Evolutionary conservation across 2,797 vertebrate species (phyloP).

Genomic region (Sebastes nivosus): DNA sequence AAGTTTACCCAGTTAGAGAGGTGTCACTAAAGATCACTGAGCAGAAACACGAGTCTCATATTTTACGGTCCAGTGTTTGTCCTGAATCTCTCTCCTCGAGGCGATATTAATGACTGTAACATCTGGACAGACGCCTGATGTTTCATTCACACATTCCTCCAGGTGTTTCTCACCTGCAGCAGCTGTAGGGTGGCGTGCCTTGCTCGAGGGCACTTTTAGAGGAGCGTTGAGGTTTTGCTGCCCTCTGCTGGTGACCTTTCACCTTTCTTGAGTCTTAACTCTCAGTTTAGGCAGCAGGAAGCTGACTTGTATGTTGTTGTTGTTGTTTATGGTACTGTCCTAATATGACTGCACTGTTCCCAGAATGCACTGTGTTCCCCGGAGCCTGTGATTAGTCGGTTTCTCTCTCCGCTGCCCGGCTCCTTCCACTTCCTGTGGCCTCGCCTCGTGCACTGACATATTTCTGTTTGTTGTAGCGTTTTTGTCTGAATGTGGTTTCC

Average conservation of each 20-base stretch:
- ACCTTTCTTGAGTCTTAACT: neutral
- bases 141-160: neutral
- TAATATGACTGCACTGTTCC: slow-evolving; percentile 62
- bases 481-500: slow-evolving; percentile 11
- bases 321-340: slow-evolving; percentile 48
- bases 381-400: neutral
- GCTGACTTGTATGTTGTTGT: neutral
- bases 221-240: neutral
- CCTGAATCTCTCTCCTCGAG: neutral
- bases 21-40: neutral
- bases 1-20: neutral
- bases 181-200: neutral
- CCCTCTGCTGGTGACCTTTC: neutral
- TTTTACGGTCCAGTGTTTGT: neutral
- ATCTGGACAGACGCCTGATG: neutral
- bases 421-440: slow-evolving; percentile 47
- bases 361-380: slow-evolving; percentile 71
- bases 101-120: neutral
- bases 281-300: neutral
- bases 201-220: no score
- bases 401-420: neutral
- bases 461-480: neutral
- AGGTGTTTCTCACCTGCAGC: neutral
- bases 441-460: neutral
- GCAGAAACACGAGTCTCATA: neutral